These are phyloP conservation scores for Cloeon dipterum DNA, from an alignment of 2,888 invertebrate species.

Conservation along the genomic window DNA sequence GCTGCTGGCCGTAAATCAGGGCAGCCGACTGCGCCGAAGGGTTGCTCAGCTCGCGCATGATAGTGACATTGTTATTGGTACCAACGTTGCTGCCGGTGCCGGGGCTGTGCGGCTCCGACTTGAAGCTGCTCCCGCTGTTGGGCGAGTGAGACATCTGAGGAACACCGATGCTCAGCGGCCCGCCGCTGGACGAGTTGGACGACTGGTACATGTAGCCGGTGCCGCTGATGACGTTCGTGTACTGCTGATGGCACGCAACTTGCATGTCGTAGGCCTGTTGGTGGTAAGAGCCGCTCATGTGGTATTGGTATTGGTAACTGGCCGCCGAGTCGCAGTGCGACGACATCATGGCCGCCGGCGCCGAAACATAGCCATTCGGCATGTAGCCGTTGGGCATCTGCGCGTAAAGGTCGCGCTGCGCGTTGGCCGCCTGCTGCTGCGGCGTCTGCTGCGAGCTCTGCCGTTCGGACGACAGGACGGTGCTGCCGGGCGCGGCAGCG, in stretches of 20 bases:
- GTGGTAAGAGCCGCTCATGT: slow-evolving; percentile 23
- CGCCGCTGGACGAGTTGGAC: slow-evolving; percentile 27
- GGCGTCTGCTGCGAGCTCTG: slow-evolving; percentile 30
- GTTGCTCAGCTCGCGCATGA: slow-evolving; percentile 1
- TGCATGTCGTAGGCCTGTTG: slow-evolving; percentile 37
- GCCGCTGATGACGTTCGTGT: slow-evolving; percentile 64
- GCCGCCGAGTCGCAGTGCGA: not conserved
- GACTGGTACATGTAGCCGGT: slow-evolving; percentile 17
- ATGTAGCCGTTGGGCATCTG: slow-evolving; percentile 89
- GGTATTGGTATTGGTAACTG: slow-evolving; percentile 2
- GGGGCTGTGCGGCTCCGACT: slow-evolving; percentile 72
- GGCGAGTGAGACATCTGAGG: slow-evolving; percentile 41
- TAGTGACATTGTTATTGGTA: slow-evolving; percentile 6
- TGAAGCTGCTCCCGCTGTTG: slow-evolving; percentile 58
- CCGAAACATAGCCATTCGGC: slow-evolving; percentile 76
- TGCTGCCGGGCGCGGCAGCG: not conserved
- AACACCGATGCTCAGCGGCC: slow-evolving; percentile 44
- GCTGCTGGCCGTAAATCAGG: no score
- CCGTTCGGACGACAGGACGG: not conserved
- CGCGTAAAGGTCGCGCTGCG: slow-evolving; percentile 45
- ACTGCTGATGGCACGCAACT: slow-evolving; percentile 54
- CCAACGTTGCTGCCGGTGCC: slow-evolving; percentile 20
- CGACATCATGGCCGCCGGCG: slow-evolving; percentile 2
- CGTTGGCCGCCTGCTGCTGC: slow-evolving; percentile 26
- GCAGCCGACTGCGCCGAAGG: not conserved